Evolutionary conservation across 2,113 vertebrate species (phyloP).

Genomic region (Pelecanus crispus): DNA sequence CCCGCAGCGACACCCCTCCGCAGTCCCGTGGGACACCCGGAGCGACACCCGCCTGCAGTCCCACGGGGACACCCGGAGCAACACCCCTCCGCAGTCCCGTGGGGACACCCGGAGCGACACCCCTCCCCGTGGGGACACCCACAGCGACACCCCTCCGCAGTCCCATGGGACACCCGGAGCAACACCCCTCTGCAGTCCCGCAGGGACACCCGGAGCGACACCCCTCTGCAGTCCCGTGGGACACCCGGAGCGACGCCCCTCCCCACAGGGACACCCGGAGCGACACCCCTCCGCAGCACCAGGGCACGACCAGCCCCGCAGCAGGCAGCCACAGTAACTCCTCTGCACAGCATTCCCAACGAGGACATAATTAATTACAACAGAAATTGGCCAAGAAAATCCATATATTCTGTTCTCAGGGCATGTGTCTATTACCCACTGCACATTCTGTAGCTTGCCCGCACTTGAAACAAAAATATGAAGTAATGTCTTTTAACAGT

Average conservation of each 20-base stretch:
- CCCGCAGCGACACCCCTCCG: background rate
- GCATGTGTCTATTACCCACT: background rate
- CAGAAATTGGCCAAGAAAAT: background rate
- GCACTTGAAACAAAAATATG: background rate
- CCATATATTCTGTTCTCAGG: background rate
- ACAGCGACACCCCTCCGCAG: background rate
- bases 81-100: background rate
- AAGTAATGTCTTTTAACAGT: background rate
- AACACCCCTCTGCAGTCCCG: background rate
- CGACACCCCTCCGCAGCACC: background rate
- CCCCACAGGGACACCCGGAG: too few relatives aligned
- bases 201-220: too few relatives aligned
- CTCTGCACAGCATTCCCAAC: background rate
- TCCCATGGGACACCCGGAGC: too few relatives aligned
- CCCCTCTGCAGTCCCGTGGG: background rate
- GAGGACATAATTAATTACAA: background rate
- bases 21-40: too few relatives aligned
- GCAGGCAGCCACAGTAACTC: background rate
- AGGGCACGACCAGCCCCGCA: background rate
- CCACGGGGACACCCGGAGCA: too few relatives aligned
- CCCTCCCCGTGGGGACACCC: too few relatives aligned
- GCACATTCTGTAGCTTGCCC: too few relatives aligned
- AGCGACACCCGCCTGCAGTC: background rate
- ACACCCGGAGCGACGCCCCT: too few relatives aligned
- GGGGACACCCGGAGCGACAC: too few relatives aligned